These are phyloP conservation scores for Macrotrachela quadricornifera DNA, from an alignment of 1,140 invertebrate species.

Conservation along the genomic window DNA sequence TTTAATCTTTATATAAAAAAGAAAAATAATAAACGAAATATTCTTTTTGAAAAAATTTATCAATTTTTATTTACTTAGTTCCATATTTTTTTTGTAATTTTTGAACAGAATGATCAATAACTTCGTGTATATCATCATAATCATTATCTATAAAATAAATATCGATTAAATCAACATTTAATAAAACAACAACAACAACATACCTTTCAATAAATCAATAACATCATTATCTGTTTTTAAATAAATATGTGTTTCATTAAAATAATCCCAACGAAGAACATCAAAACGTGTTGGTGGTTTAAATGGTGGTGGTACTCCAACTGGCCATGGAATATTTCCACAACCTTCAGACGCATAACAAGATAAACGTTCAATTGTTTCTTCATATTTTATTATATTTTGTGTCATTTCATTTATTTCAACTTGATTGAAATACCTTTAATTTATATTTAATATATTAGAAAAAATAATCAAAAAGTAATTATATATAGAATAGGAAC, in stretches of 20 bases:
- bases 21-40: no score
- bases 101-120: conserved; percentile 38
- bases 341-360: conserved; percentile 23
- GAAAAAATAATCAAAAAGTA: no score
- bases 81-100: conserved; percentile 38
- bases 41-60: no score
- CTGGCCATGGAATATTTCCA: conserved; percentile 42
- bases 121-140: conserved; percentile 43
- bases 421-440: conserved; percentile 36
- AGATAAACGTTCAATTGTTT: conserved; percentile 27
- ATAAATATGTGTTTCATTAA: conserved; percentile 55
- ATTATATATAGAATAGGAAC: no score
- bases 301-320: conserved; percentile 45
- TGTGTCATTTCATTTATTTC: conserved; percentile 21
- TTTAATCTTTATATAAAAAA: conserved; percentile 6
- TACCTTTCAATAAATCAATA: conserved; percentile 21
- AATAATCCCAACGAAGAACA: conserved; percentile 56
- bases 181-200: not conserved
- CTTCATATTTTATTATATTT: conserved; percentile 18
- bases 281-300: conserved; percentile 56
- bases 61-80: conserved; percentile 16
- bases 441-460: no score
- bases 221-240: conserved; percentile 24
- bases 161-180: conserved; percentile 6
- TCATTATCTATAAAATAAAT: conserved; percentile 32